phyloP scores from a whole-genome alignment of 1,140 invertebrate species.

The Stegodyphus mimosarum region DNA sequence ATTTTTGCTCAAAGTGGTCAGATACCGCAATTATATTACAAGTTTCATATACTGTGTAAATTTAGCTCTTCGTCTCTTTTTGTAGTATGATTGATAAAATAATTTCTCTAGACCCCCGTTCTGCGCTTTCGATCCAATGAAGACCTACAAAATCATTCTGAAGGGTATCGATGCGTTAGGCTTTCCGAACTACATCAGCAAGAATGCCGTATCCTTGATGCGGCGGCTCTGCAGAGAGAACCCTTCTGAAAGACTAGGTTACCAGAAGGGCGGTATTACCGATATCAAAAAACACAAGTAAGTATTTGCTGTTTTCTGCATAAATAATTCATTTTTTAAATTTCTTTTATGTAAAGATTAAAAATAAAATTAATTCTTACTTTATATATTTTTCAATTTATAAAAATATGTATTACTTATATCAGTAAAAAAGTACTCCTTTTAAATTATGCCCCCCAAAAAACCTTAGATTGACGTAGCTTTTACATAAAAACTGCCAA shows the following conservation, averaged over 20 bases:
- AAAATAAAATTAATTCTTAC: not conserved
- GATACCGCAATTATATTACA: no score
- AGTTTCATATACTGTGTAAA: no score
- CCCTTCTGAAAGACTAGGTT: slow-evolving; percentile 94
- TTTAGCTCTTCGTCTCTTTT: no score
- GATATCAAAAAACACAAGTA: slow-evolving; percentile 98
- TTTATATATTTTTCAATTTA: no score
- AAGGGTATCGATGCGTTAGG: slow-evolving; percentile 98
- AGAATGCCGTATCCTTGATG: slow-evolving; percentile 92
- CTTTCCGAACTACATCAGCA: slow-evolving; percentile 91
- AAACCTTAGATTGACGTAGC: no score
- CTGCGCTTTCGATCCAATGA: slow-evolving; percentile 96
- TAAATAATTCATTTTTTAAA: not conserved
- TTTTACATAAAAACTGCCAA: no score
- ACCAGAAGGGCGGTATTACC: slow-evolving; percentile 94
- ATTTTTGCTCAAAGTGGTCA: no score
- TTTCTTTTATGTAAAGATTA: not conserved
- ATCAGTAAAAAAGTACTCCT: no score
- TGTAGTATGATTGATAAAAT: no score
- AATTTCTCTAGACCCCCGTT: slow-evolving; percentile 81
- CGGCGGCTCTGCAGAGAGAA: slow-evolving; percentile 97
- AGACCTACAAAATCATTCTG: slow-evolving; percentile 98
- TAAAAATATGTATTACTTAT: no score
- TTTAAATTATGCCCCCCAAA: no score
- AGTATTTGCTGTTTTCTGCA: not conserved